These are phyloP conservation scores for Mayetiola destructor DNA, from an alignment of 2,888 invertebrate species.

Conservation along the genomic window DNA sequence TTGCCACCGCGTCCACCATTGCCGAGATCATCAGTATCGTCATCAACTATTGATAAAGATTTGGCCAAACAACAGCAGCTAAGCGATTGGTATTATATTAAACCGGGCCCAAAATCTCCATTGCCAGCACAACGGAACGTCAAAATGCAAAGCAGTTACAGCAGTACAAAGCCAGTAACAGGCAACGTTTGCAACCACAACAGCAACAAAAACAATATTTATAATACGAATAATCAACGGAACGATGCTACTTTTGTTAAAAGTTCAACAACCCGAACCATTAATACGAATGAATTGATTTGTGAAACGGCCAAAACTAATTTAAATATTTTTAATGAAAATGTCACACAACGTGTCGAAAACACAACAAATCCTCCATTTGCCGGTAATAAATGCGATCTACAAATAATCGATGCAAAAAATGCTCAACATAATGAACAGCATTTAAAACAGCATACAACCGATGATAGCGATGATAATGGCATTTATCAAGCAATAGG, in stretches of 20 bases:
- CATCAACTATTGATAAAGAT: constrained; percentile 14
- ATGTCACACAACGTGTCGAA: constrained; percentile 1
- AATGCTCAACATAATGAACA: neutral
- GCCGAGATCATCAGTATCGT: neutral
- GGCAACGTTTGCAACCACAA: neutral
- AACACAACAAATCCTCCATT: too few relatives aligned
- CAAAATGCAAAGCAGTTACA: neutral
- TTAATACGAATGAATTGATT: too few relatives aligned
- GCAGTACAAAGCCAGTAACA: neutral
- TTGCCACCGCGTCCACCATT: neutral
- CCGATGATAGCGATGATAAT: too few relatives aligned
- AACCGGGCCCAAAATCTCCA: constrained; percentile 20
- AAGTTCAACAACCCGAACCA: too few relatives aligned
- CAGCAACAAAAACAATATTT: neutral
- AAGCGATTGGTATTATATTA: constrained; percentile 26
- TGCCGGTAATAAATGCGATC: neutral
- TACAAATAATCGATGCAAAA: constrained; percentile 3
- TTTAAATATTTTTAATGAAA: constrained; percentile 1
- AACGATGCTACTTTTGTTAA: too few relatives aligned
- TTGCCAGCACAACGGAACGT: constrained; percentile 4
- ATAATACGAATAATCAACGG: neutral
- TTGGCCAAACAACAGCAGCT: constrained; percentile 22
- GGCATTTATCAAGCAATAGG: constrained; percentile 1
- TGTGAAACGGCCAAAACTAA: constrained; percentile 1
- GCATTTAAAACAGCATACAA: neutral